These are phyloP conservation scores for Leucophora obtusa DNA, from an alignment of 2,888 invertebrate species.

Conservation along the genomic window DNA sequence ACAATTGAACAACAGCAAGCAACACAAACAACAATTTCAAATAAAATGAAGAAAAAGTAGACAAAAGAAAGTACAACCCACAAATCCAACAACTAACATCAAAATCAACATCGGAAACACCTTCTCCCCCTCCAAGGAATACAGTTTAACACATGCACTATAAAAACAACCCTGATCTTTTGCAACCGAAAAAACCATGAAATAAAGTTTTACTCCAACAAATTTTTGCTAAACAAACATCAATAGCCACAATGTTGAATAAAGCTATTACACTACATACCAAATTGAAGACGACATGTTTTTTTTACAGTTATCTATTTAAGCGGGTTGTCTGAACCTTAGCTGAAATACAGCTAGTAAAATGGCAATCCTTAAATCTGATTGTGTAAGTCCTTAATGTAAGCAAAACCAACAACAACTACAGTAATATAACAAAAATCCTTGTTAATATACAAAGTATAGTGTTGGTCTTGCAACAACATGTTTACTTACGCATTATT, in stretches of 20 bases:
- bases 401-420: constrained; percentile 29
- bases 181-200: constrained; percentile 2
- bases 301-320: not conserved
- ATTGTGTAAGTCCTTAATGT: constrained; percentile 74
- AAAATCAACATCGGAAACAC: constrained; percentile 67
- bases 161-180: constrained; percentile 43
- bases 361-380: constrained; percentile 75
- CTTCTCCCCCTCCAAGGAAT: constrained; percentile 15
- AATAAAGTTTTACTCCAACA: constrained; percentile 32
- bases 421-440: constrained; percentile 28
- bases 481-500: constrained; percentile 65
- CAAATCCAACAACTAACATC: constrained; percentile 69
- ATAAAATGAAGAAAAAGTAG: constrained; percentile 23
- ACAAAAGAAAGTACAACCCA: constrained; percentile 68
- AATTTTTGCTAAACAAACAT: constrained; percentile 60
- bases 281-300: constrained; percentile 35
- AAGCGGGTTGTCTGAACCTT: not conserved
- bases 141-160: constrained; percentile 18
- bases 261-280: constrained; percentile 53
- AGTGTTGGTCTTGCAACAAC: constrained; percentile 71
- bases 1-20: too few relatives aligned
- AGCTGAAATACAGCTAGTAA: not conserved
- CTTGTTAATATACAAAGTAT: constrained; percentile 64
- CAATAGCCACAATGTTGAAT: constrained; percentile 52
- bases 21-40: constrained; percentile 46